A percentile compares a stretch with the other conserved stretches of the same genome.
phyloP scores from a whole-genome alignment of 2,113 vertebrate species.

The Numida meleagris region DNA sequence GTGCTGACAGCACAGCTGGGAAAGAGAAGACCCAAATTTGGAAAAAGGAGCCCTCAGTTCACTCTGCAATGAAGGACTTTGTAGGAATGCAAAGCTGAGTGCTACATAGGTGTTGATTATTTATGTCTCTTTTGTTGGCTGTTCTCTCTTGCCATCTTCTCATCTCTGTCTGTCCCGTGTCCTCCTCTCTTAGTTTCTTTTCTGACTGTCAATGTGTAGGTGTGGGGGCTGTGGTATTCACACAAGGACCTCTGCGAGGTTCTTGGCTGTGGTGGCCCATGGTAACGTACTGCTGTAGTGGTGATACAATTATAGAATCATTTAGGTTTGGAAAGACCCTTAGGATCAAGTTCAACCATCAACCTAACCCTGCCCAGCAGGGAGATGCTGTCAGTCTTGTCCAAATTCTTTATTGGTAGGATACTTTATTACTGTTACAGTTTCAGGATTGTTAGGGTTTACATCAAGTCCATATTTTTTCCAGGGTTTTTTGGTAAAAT shows the following conservation, averaged over 20 bases:
- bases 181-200: not conserved
- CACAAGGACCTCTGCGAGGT: too few relatives aligned
- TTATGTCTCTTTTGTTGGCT: too few relatives aligned
- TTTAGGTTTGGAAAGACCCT: too few relatives aligned
- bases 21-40: not conserved
- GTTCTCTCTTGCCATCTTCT: too few relatives aligned
- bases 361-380: not conserved
- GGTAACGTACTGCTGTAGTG: too few relatives aligned
- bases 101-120: fast-evolving
- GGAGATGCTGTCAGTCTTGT: not conserved
- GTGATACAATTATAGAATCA: too few relatives aligned
- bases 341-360: too few relatives aligned
- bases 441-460: not conserved
- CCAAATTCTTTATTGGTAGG: too few relatives aligned
- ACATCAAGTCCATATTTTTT: not conserved
- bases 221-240: too few relatives aligned
- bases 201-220: not conserved
- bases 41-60: not conserved
- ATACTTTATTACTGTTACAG: not conserved
- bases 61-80: not conserved
- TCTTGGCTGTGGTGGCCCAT: too few relatives aligned
- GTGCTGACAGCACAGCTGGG: fast-evolving
- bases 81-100: not conserved
- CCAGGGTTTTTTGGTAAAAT: not conserved
- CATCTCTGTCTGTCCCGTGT: not conserved